Base-by-base conservation (phyloP, 2,888 invertebrate genomes). In the Agelastica alni region DNA sequence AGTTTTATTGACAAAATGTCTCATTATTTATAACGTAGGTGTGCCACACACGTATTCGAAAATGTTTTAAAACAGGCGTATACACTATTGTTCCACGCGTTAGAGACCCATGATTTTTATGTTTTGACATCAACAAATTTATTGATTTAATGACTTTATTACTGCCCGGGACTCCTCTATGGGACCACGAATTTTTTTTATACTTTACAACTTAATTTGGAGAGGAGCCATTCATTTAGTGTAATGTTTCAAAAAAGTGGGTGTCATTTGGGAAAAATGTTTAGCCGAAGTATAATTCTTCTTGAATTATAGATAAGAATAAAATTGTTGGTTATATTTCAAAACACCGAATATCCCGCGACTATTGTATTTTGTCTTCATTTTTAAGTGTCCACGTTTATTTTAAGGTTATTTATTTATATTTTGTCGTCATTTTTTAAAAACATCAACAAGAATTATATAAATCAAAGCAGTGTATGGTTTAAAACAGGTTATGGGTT, bases 21-120 rank as follows among this genome's bases (percentile, higher is more conserved):
- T 47, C 47, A 37, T 48, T 48, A 48, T 48, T 48, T 48, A 48
- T 48, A 48, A 48, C 47, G 39, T 48, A 48, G 47, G 47, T 48
- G 47, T 48, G 47, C 39, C 47, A 48, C 39, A 39, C 47, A 39
- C 37, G 30, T 48, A 48, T 48, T 39, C 30, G n/a, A 10, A 13
- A 48, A 28, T 28, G 26, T 48, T 37, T 28, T 18, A 48, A 37
- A 34, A 45, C 32, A 45, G 45, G 20, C 39, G 30, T 28, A 39
- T 39, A 48, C 30, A 39, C 36, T 39, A 48, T 48, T 48, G 47
- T 48, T 48, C 47, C 37, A 20, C 10, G 47, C 47, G 32, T 47
- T 37, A 37, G 46, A 46, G 10, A 46, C 36, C 46, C 46, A 28
- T 32, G 47, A 37, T 47, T 47, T 47, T 47, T 47, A 37, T 47